Base-by-base conservation (phyloP, 1,140 invertebrate species). In the Drosophila ohnishii region DNA sequence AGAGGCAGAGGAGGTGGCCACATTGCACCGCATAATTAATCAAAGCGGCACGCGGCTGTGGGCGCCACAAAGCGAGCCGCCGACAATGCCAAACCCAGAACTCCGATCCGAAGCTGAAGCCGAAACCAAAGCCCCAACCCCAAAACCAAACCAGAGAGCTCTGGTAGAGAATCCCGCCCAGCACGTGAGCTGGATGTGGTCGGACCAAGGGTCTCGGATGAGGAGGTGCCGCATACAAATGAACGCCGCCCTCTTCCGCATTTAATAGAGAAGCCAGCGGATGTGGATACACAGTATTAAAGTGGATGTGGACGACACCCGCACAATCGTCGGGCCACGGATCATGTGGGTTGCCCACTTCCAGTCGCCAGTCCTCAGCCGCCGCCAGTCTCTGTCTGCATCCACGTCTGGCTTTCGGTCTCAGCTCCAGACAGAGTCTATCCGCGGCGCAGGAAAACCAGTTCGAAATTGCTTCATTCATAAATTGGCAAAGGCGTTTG, bases 201-300 rank as follows among this genome's bases (percentile, higher is more conserved):
- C 28, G 14, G 55, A 37, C 16, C 37, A 42, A 35, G 51, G 51
- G 37, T 28, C 50, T 70, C 25, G 53, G 28, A 39, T 22, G 45
- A 10, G 50, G 25, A 32, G 42, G 42, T 47, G 56, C 56, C 65
- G 80, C 80, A 84, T 80, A 84, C 81, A 77, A 84, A 82, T 79
- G 71, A 74, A 66, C 58, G 81, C 85, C 83, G 83, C 80, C 84
- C 75, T 84, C 84, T 87, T 88, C 84, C 84, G 84, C 74, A 88
- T 87, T 86, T 87, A 82, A 83, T 75, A 75, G 80, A 75, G 66
- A 64, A 65, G 66, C 69, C 72, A 82, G 64, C 71, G 73, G 73
- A 75, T 75, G 69, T 75, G 58, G 53, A 75, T 48, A 58, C 25
- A 45, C 63, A 66, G 63, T 58, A 44, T 67, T 34, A 48, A 65